phyloP scores from a whole-genome alignment of 2,888 invertebrate species.

The Thereva nobilitata region DNA sequence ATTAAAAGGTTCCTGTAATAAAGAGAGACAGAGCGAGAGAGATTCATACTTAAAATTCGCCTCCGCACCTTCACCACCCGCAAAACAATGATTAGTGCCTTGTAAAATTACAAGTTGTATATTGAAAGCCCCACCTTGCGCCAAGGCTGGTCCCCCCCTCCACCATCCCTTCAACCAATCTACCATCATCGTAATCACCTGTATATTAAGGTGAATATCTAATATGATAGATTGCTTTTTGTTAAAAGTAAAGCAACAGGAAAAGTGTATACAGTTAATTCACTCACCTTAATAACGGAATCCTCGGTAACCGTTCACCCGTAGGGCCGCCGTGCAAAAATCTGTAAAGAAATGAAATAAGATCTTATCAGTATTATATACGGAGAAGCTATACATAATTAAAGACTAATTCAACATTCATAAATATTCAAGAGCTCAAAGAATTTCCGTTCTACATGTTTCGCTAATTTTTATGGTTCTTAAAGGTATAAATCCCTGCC shows the following conservation, averaged over 20 bases:
- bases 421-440: constrained; percentile 24
- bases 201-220: background rate
- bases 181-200: too few species aligned
- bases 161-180: background rate
- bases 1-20: too few species aligned
- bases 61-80: too few species aligned
- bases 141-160: background rate
- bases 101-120: constrained; percentile 13
- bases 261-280: too few species aligned
- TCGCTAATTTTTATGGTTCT: constrained; percentile 24
- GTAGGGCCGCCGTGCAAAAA: too few species aligned
- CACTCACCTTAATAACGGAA: too few species aligned
- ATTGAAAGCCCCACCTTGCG: background rate
- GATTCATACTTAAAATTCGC: too few species aligned
- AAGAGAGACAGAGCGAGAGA: too few species aligned
- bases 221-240: constrained; percentile 7
- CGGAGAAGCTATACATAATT: constrained; percentile 19
- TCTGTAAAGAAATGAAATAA: too few species aligned
- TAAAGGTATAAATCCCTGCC: background rate
- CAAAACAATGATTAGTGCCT: too few species aligned
- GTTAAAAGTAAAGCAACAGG: constrained; percentile 15
- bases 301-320: too few species aligned
- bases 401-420: constrained; percentile 21
- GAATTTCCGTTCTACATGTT: constrained; percentile 14
- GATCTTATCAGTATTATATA: too few species aligned